phyloP scores from a whole-genome alignment of 2,113 vertebrate genomes.

The Neolamprologus ventralis region DNA sequence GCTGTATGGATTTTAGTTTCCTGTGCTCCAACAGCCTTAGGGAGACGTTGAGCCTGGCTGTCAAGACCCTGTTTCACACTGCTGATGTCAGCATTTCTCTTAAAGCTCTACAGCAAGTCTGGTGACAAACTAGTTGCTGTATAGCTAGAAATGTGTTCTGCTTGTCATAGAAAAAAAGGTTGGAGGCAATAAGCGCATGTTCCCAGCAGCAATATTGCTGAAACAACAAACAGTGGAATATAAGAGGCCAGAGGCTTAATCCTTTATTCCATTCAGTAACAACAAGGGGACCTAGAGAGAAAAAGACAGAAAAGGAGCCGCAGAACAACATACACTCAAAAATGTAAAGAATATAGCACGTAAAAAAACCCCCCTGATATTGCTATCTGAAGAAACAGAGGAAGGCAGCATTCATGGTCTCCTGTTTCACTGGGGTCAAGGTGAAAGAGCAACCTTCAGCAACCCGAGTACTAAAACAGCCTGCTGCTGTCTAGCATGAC shows the following conservation, averaged over 20 bases:
- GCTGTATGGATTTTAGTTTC: not conserved
- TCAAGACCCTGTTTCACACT: not conserved
- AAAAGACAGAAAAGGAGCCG: not conserved
- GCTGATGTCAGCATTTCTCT: not conserved
- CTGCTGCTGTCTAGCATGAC: conserved; percentile 38
- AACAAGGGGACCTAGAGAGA: not conserved
- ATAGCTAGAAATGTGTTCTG: not conserved
- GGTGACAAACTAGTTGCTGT: not conserved
- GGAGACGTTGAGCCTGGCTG: not conserved
- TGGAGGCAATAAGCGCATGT: not conserved
- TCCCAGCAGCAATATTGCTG: not conserved
- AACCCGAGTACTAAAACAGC: conserved; percentile 54
- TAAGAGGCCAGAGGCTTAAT: conserved; percentile 21
- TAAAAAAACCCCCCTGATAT: not conserved
- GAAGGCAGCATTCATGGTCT: conserved; percentile 54
- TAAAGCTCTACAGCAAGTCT: not conserved
- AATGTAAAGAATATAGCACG: not conserved
- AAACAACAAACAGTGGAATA: conserved; percentile 34
- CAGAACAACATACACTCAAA: not conserved
- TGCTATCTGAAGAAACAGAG: conserved; percentile 54
- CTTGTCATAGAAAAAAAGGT: not conserved
- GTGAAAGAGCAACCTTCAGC: conserved; percentile 55
- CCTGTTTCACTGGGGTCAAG: conserved; percentile 60
- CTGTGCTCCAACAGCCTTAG: conserved; percentile 14
- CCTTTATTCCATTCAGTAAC: not conserved